phyloP scores from a whole-genome alignment of 2,113 vertebrate genomes.

The Alouatta palliata region DNA sequence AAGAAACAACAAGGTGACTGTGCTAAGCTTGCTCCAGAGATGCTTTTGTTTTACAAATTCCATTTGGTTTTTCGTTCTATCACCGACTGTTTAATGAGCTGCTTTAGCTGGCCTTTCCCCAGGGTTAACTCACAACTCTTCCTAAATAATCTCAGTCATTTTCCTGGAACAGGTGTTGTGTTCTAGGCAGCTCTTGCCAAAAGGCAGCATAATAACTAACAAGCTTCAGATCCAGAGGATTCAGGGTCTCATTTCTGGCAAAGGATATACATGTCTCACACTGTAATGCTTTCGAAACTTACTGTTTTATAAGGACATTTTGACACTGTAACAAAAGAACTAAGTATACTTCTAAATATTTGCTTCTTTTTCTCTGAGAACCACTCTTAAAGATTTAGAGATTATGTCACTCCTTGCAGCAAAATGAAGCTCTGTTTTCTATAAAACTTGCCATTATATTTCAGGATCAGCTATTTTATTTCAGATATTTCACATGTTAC shows the following conservation, averaged over 20 bases:
- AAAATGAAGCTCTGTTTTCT: slow-evolving; percentile 35
- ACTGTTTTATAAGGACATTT: slow-evolving; percentile 1
- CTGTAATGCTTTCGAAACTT: slow-evolving; percentile 9
- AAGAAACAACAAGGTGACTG: slow-evolving; percentile 51
- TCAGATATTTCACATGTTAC: background rate
- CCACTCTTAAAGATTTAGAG: background rate
- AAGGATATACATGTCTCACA: background rate
- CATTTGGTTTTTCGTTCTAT: slow-evolving; percentile 48
- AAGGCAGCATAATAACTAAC: slow-evolving; percentile 43
- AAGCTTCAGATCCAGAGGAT: background rate
- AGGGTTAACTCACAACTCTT: slow-evolving; percentile 62
- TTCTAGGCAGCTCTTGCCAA: slow-evolving; percentile 44
- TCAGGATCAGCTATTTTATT: background rate
- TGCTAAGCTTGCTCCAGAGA: slow-evolving; percentile 63
- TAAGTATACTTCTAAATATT: slow-evolving; percentile 30
- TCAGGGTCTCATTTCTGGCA: background rate
- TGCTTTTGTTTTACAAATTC: slow-evolving; percentile 57
- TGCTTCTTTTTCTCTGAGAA: slow-evolving; percentile 36
- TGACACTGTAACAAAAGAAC: slow-evolving; percentile 30
- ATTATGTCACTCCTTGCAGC: background rate
- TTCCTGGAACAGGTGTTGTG: slow-evolving; percentile 46
- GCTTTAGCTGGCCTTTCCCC: slow-evolving; percentile 59
- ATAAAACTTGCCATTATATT: slow-evolving; percentile 35
- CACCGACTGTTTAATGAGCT: slow-evolving; percentile 66
- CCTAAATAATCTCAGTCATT: slow-evolving; percentile 53